Base-by-base conservation (phyloP, 2,888 invertebrate genomes). In the Parnassius mnemosyne region DNA sequence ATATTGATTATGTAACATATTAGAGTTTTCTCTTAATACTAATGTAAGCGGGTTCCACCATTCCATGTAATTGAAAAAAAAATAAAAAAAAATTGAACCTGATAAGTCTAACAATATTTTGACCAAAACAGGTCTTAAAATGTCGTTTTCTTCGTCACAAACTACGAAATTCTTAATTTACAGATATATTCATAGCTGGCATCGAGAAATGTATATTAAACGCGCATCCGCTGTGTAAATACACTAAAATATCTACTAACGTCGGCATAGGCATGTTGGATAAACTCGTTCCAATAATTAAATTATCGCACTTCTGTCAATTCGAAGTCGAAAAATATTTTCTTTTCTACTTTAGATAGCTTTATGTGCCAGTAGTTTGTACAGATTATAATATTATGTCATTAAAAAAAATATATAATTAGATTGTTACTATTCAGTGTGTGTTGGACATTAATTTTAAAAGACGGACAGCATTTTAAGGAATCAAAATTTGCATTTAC, bases 231-330 rank as follows among this genome's bases (percentile, higher is more conserved):
- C 41, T 51, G 60, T 46, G 51, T 51, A 51, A 60, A 55, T 49
- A 56, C 46, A 44, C 56, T 61, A 56, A 56, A 61, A 47, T 57
- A 52, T 58, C 11, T 49, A 42, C 60, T 55, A 61, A 65, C 49
- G 60, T 58, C 44, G 51, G 53, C 54, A 54, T 50, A 64, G 65
- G 66, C n/a, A 66, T 64, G 62, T 61, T 43, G n/a, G 62, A 63
- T 58, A 57, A 55, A 53, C 55, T n/a, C 57, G 67, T 71, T 71
- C 71, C 70, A 67, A 72, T 76, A 72, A 79, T 72, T 69, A 64
- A 69, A 76, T 80, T 80, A 80, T 69, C 75, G 65, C 64, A 62
- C 67, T 16, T 66, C 66, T 69, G 67, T 57, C 59, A 65, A 63
- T 49, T 43, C 25, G n/a, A 20, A 20, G n/a, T 58, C 61, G 71